Conservation (phyloP, 2,888 invertebrate genomes). For the Caenorhabditis drosophilae region DNA sequence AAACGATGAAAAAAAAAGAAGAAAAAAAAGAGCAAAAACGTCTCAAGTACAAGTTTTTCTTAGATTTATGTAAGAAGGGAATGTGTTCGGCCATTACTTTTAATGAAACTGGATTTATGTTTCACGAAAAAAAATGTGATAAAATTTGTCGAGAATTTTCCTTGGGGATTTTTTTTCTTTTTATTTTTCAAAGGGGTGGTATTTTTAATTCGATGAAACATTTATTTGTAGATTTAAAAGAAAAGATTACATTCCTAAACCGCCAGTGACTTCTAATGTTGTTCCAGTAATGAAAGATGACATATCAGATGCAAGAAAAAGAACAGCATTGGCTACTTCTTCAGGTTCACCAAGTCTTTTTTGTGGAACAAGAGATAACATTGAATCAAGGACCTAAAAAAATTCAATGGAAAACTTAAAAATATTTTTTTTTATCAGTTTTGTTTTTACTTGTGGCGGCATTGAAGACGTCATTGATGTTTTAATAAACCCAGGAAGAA, state of each 20-base stretch:
- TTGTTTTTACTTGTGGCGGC: conserved; percentile 79
- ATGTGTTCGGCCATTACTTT: no score
- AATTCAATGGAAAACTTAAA: no score
- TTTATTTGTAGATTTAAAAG: background rate
- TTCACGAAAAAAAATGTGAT: background rate
- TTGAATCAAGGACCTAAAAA: conserved; percentile 42
- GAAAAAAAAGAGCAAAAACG: no score
- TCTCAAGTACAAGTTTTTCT: no score
- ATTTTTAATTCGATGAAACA: no score
- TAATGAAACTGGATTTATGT: no score
- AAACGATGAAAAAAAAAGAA: no score
- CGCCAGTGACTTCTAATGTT: conserved; percentile 85
- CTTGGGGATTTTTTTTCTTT: no score
- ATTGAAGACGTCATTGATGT: conserved; percentile 83
- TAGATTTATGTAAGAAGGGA: no score
- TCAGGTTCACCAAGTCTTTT: conserved; percentile 62
- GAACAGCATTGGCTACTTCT: conserved; percentile 86
- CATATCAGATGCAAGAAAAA: conserved; percentile 83
- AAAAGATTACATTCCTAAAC: conserved; percentile 71
- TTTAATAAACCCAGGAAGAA: conserved; percentile 86
- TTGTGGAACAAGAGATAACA: conserved; percentile 53
- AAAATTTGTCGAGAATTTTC: no score
- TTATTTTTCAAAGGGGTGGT: no score
- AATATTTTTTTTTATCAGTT: no score
- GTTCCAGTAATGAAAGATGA: conserved; percentile 88